Evolutionary conservation across 1,140 invertebrate species (phyloP).

Genomic region (Conus ventricosus): DNA sequence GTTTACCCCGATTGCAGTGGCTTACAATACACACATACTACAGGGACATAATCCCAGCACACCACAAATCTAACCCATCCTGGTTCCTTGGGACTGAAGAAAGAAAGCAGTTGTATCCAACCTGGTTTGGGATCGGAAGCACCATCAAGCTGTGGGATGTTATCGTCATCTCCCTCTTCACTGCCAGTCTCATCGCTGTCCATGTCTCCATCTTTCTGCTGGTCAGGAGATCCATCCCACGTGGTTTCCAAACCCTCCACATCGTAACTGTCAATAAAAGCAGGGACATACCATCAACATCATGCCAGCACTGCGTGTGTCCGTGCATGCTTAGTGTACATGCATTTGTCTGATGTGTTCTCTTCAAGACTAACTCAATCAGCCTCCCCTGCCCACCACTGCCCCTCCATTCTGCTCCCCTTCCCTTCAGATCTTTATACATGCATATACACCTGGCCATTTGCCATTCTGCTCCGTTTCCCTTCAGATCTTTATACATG

Average conservation of each 20-base stretch:
- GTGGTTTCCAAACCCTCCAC: slow-evolving; percentile 58
- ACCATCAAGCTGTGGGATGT: slow-evolving; percentile 71
- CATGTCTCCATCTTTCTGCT: neutral
- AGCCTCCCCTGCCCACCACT: no score
- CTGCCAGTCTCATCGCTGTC: slow-evolving; percentile 37
- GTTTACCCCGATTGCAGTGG: no score
- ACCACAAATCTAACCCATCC: no score
- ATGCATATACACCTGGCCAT: no score
- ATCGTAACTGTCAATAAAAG: slow-evolving; percentile 36
- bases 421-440: no score
- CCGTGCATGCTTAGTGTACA: neutral
- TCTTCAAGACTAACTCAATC: neutral
- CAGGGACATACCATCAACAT: neutral
- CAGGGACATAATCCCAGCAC: no score
- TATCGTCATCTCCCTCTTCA: slow-evolving; percentile 33
- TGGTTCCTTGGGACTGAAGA: no score
- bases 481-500: no score
- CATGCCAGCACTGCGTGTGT: neutral
- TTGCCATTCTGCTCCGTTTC: no score
- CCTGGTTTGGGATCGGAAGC: slow-evolving; percentile 65
- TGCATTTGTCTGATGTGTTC: neutral
- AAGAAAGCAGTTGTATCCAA: slow-evolving; percentile 18
- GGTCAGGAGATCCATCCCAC: slow-evolving; percentile 45
- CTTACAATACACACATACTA: no score
- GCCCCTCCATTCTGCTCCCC: no score